Base-by-base conservation (phyloP, 2,797 vertebrate genomes). In the Lophotriccus pileatus region DNA sequence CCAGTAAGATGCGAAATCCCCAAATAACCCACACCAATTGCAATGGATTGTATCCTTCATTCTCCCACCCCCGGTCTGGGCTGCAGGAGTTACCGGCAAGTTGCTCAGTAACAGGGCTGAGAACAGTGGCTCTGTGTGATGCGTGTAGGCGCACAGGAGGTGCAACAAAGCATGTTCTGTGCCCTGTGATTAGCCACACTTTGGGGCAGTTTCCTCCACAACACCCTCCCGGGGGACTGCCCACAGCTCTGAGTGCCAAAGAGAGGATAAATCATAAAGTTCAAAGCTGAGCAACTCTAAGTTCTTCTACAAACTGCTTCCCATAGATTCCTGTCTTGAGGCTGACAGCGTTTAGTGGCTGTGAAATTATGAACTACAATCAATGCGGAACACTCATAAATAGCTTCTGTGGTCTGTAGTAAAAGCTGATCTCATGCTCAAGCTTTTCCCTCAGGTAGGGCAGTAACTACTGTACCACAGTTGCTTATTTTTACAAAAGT, bases 81-180 rank as follows among this genome's bases (percentile, higher is more conserved):
- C 6, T 69, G 70, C 10, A 12, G 78, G n/a, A 73, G 46, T 53
- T 73, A 79, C 15, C 1, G 1, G 77, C 50, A 87, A 49, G 49
- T 47, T 37, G 30, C 55, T 46, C 7, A 0, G 0, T 32, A 49
- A 28, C 7, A 30, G 28, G 73, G 37, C 22, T 34, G 34, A 77
- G 46, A 34, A 81, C 56, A 59, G 53, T 9, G 34, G 15, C 49
- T 90, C 69, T 49, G 60, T 21, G n/a, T 7, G 7, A 1, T 0
- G 7, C 2, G 4, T 19, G 15, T 46, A 25, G 0, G 0, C 39
- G 20, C 55, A 66, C 36, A 32, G 0, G 0, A 43, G 32, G n/a
- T 25, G 34, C 39, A 79, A 76, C 43, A 55, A 78, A 44, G 20
- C 43, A 34, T 0, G 0, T 43, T 46, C n/a, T 32, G 27, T 52